phyloP scores from a whole-genome alignment of 2,797 vertebrate genomes.

The Centroberyx gerrardi region DNA sequence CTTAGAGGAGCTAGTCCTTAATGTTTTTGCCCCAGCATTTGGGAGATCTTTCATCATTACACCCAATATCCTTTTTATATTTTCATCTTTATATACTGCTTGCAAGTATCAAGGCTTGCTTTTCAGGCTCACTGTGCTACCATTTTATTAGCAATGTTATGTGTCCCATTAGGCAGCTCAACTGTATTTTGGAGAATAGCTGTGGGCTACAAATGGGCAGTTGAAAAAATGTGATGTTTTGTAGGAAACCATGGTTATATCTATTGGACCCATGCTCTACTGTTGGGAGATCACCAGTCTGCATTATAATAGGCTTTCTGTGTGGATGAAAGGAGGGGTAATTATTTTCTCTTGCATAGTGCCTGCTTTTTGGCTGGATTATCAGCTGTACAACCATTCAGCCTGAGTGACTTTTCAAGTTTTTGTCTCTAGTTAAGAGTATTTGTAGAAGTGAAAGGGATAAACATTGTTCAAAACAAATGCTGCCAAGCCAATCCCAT shows the following conservation, averaged over 20 bases:
- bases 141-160: not conserved
- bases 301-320: not conserved
- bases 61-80: not conserved
- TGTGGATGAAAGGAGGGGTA: not conserved
- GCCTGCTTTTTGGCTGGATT: not conserved
- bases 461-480: not conserved
- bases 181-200: conserved; percentile 3
- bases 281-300: not conserved
- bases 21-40: not conserved
- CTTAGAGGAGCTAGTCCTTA: not conserved
- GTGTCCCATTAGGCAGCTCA: not conserved
- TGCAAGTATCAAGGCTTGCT: not conserved
- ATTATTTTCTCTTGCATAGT: conserved; percentile 9
- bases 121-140: not conserved
- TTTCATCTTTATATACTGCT: not conserved
- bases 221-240: not conserved
- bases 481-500: conserved; percentile 11
- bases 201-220: not conserved
- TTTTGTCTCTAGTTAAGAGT: too few relatives aligned
- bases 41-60: not conserved
- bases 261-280: not conserved
- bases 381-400: too few relatives aligned
- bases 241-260: not conserved
- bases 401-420: too few relatives aligned
- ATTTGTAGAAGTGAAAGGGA: not conserved